A percentile compares a stretch with the other conserved stretches of the same genome.
Conservation (phyloP, 2,888 invertebrate species). For the Orchesella flavescens region DNA sequence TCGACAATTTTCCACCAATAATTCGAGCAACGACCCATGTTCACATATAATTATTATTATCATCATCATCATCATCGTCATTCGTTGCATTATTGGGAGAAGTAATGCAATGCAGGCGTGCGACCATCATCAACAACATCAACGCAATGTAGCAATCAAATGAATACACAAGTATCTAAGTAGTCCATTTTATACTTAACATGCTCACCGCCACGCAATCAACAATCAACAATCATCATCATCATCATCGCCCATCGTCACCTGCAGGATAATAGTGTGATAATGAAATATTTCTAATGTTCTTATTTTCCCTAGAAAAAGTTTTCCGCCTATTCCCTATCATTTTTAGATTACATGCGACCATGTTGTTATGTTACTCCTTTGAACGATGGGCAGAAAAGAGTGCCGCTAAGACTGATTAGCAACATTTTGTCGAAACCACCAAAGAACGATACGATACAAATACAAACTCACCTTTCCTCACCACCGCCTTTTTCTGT, state of each 20-base stretch:
- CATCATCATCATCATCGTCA: too few relatives aligned
- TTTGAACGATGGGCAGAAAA: not conserved
- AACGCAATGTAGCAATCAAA: slow-evolving; percentile 15
- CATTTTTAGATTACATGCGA: not conserved
- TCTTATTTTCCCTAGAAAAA: not conserved
- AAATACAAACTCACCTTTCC: not conserved
- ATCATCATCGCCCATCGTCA: too few relatives aligned
- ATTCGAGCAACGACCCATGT: slow-evolving; percentile 7
- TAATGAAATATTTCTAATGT: slow-evolving; percentile 18
- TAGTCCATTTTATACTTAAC: not conserved
- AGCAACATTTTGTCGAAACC: too few relatives aligned
- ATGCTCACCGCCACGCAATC: not conserved
- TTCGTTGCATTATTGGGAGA: too few relatives aligned
- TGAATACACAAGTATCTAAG: slow-evolving; percentile 4
- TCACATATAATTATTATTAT: not conserved
- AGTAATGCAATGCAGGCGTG: not conserved
- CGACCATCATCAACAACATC: not conserved
- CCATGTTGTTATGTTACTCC: not conserved
- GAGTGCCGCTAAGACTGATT: too few relatives aligned
- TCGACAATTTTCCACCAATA: not conserved
- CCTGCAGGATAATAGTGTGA: not conserved
- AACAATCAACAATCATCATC: too few relatives aligned
- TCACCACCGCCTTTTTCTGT: slow-evolving; percentile 44
- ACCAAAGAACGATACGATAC: too few relatives aligned
- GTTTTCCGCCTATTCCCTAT: not conserved